Conservation (phyloP, 2,797 vertebrate species). For the Clarias pachynema region DNA sequence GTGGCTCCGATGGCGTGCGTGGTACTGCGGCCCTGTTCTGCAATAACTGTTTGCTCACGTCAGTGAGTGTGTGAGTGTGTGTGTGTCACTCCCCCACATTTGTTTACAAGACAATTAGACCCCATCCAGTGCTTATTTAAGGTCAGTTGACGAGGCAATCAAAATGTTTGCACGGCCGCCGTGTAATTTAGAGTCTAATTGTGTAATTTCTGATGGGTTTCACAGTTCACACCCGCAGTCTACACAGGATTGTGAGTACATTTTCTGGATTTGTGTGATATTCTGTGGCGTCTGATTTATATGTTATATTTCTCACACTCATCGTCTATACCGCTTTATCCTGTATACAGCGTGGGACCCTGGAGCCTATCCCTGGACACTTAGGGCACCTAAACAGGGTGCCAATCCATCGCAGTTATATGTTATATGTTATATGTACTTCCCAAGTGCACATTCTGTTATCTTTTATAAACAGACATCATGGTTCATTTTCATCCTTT, state of each 20-base stretch:
- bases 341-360: no score
- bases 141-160: conserved; percentile 41
- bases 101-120: conserved; percentile 47
- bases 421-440: no score
- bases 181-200: conserved; percentile 43
- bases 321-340: no score
- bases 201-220: conserved; percentile 35
- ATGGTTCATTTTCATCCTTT: neutral
- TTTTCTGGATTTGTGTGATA: neutral
- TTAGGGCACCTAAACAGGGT: no score
- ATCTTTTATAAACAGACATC: neutral
- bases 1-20: conserved; percentile 23
- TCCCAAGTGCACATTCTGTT: neutral
- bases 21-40: conserved; percentile 25
- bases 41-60: conserved; percentile 34
- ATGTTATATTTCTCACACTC: no score
- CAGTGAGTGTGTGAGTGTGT: neutral
- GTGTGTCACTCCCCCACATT: conserved; percentile 30
- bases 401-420: no score
- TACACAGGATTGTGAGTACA: neutral
- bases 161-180: conserved; percentile 28
- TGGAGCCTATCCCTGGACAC: no score
- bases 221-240: conserved; percentile 35
- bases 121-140: conserved; percentile 35
- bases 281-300: neutral